Evolutionary conservation across 2,113 vertebrate genomes (phyloP).

Genomic region (Pungitius pungitius): DNA sequence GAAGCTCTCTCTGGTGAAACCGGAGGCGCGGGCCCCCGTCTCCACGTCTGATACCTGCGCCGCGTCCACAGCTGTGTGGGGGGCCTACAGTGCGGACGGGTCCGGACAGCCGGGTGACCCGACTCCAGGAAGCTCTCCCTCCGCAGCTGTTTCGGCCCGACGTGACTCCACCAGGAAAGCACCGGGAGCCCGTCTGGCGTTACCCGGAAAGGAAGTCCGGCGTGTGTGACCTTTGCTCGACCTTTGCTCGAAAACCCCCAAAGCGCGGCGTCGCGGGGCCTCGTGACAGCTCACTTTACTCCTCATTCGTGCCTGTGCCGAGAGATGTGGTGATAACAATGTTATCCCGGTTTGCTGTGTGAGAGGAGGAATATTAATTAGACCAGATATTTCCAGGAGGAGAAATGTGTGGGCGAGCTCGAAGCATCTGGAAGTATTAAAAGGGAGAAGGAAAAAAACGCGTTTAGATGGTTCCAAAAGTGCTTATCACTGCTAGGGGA

Average conservation of each 20-base stretch:
- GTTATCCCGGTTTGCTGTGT: not conserved
- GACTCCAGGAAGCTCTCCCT: conserved; percentile 33
- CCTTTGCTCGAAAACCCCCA: not conserved
- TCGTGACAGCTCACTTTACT: not conserved
- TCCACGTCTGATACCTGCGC: conserved; percentile 19
- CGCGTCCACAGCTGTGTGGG: not conserved
- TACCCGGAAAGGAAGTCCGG: conserved; percentile 14
- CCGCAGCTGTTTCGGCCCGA: conserved; percentile 62
- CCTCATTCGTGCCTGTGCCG: not conserved
- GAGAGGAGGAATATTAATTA: not conserved
- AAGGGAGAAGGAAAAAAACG: not conserved
- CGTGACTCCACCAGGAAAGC: conserved; percentile 48
- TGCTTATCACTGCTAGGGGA: conserved; percentile 2
- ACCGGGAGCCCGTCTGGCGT: conserved; percentile 16
- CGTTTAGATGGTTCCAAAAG: not conserved
- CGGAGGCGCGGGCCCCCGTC: not conserved
- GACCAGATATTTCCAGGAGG: not conserved
- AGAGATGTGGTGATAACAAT: not conserved
- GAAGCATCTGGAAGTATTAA: not conserved
- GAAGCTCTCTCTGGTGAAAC: not conserved
- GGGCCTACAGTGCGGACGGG: conserved; percentile 3
- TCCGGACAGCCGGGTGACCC: conserved; percentile 41
- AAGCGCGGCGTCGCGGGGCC: not conserved
- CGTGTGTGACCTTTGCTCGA: not conserved
- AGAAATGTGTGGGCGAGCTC: not conserved